These are phyloP conservation scores for Adineta ricciae DNA, from an alignment of 2,888 invertebrate genomes.

Conservation along the genomic window DNA sequence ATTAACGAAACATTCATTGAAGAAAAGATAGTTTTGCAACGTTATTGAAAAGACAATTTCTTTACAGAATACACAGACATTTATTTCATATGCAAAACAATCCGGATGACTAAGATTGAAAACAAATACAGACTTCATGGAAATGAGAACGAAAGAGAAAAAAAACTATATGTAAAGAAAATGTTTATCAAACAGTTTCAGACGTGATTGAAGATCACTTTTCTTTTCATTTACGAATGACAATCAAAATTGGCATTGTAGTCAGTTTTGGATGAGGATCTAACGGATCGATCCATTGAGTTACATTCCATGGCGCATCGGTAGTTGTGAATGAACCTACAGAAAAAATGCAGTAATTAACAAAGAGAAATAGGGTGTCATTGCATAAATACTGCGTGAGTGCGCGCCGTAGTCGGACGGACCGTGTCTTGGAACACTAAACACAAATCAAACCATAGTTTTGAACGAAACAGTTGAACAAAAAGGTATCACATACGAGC, in stretches of 20 bases:
- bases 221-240: not conserved
- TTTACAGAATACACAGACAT: too few species aligned
- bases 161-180: too few species aligned
- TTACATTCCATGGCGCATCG: not conserved
- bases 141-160: too few species aligned
- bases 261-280: not conserved
- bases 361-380: not conserved
- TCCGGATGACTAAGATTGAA: too few species aligned
- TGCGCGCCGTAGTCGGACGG: not conserved
- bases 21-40: too few species aligned
- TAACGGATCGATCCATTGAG: not conserved
- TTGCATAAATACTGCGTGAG: not conserved
- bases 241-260: not conserved
- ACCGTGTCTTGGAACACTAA: not conserved
- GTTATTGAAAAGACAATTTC: too few species aligned
- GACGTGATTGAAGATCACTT: too few species aligned
- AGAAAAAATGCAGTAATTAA: not conserved
- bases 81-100: too few species aligned
- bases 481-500: not conserved
- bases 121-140: too few species aligned
- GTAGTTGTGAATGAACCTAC: not conserved
- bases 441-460: not conserved
- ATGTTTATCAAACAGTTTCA: too few species aligned
- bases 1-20: too few species aligned
- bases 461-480: not conserved